These are phyloP conservation scores for Pyrochroa serraticornis DNA, from an alignment of 2,888 invertebrate species.

Conservation along the genomic window DNA sequence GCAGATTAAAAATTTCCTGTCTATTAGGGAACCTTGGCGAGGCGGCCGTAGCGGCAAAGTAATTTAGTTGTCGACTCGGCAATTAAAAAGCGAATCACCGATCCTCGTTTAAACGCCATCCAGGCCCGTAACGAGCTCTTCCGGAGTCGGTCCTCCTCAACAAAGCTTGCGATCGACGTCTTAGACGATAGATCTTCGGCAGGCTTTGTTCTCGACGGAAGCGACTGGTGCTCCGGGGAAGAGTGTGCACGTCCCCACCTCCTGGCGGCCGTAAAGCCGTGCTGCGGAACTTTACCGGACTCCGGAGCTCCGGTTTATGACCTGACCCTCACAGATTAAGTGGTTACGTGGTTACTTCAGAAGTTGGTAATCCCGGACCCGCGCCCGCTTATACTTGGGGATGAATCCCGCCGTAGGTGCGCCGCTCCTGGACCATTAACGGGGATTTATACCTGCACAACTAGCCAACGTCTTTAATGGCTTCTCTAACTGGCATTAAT, in stretches of 20 bases:
- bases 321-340: constrained; percentile 56
- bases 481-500: constrained; percentile 26
- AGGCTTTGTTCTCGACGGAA: constrained; percentile 28
- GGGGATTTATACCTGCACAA: constrained; percentile 31
- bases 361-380: constrained; percentile 50
- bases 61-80: too few species aligned
- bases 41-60: too few species aligned
- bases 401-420: constrained; percentile 13
- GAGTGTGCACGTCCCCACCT: constrained; percentile 24
- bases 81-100: too few species aligned
- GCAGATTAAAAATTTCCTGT: too few species aligned
- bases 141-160: neutral
- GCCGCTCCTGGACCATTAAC: constrained; percentile 23
- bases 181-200: constrained; percentile 27
- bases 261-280: constrained; percentile 47
- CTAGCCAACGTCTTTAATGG: constrained; percentile 28
- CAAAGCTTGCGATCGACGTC: constrained; percentile 22
- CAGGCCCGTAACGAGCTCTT: neutral
- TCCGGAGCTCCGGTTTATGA: constrained; percentile 53
- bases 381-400: constrained; percentile 20
- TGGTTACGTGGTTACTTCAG: constrained; percentile 55
- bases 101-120: too few species aligned
- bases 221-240: constrained; percentile 24
- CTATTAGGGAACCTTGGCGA: too few species aligned
- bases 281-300: constrained; percentile 48